These are phyloP conservation scores for Gryllus bimaculatus DNA, from an alignment of 1,140 invertebrate genomes.

Conservation along the genomic window DNA sequence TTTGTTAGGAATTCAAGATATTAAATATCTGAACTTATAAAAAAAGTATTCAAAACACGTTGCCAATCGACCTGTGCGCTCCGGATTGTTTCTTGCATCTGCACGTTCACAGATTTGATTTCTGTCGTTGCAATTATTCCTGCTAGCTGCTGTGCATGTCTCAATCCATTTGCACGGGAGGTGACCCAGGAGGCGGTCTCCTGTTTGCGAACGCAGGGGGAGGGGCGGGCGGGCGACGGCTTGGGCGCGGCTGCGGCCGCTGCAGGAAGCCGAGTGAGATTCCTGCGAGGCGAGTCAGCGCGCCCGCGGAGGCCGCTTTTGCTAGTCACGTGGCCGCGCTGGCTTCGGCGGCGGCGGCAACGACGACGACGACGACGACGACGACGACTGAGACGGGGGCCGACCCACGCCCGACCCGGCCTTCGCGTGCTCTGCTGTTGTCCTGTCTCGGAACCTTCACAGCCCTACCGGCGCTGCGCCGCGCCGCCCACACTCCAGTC, in stretches of 20 bases:
- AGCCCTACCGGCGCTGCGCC: neutral
- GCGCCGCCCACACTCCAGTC: too few relatives aligned
- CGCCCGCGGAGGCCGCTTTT: neutral
- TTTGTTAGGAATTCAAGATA: too few relatives aligned
- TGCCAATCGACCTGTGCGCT: too few relatives aligned
- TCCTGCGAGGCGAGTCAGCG: neutral
- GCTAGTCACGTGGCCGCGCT: neutral
- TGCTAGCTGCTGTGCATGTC: too few relatives aligned
- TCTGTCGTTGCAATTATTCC: too few relatives aligned
- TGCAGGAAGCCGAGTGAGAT: neutral
- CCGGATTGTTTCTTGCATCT: too few relatives aligned
- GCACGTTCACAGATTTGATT: too few relatives aligned
- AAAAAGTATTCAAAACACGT: too few relatives aligned
- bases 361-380: neutral
- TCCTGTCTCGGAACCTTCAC: neutral
- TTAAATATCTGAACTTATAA: too few relatives aligned
- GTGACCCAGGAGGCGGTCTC: neutral
- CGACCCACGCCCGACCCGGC: neutral
- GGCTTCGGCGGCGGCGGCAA: neutral
- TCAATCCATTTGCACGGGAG: too few relatives aligned
- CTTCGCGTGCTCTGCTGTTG: neutral
- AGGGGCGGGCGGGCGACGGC: too few relatives aligned
- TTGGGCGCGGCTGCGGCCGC: neutral
- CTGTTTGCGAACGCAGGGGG: neutral
- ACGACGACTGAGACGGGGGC: too few relatives aligned